Conservation (phyloP, 2,113 vertebrate species). For the Erythrocercus mccallii region DNA sequence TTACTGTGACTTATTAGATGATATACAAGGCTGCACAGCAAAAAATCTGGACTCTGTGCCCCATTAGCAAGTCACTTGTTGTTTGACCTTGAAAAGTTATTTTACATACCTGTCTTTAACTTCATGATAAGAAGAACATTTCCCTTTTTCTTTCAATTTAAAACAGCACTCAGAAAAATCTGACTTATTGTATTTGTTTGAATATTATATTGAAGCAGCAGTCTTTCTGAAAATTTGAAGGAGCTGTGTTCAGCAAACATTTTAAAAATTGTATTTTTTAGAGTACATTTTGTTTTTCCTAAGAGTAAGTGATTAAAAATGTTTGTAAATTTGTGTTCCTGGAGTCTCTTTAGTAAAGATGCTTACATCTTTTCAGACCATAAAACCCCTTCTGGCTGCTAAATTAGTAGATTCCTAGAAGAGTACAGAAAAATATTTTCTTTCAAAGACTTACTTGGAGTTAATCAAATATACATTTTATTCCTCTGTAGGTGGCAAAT, state of each 20-base stretch:
- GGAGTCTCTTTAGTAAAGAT: conserved; percentile 32
- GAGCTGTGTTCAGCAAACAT: not conserved
- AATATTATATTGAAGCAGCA: not conserved
- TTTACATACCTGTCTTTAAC: not conserved
- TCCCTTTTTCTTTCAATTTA: not conserved
- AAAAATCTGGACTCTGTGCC: not conserved
- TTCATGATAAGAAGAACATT: not conserved
- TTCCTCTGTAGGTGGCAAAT: not conserved
- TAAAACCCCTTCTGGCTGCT: conserved; percentile 31
- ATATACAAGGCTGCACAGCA: not conserved
- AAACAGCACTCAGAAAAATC: not conserved
- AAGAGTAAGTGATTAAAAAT: conserved; percentile 48
- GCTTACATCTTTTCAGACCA: conserved; percentile 9
- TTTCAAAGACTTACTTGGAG: not conserved
- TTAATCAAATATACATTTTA: conserved; percentile 2
- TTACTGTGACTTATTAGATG: not conserved
- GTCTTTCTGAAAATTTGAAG: conserved; percentile 9
- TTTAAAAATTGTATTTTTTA: conserved; percentile 39
- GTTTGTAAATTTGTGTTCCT: conserved; percentile 41
- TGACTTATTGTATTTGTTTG: not conserved
- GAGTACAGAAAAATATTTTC: conserved; percentile 5
- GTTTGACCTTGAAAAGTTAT: not conserved
- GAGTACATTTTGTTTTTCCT: conserved; percentile 19
- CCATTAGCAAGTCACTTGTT: not conserved
- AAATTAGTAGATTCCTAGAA: conserved; percentile 19